Base-by-base conservation (phyloP, 2,113 vertebrate species). In the Oncorhynchus tshawytscha region DNA sequence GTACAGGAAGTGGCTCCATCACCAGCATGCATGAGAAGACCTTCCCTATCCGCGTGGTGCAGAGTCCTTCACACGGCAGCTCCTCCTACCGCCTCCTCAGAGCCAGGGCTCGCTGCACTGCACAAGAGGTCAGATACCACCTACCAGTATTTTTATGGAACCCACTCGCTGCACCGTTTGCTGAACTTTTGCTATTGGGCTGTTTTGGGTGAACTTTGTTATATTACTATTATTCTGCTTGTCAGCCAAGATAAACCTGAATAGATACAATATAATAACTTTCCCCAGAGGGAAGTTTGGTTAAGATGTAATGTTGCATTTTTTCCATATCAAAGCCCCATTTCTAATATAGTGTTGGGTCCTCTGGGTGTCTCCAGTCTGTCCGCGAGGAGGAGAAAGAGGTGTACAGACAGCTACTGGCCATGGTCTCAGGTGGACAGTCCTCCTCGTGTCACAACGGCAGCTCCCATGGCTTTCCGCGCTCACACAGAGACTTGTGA, bases 301-400 rank as follows among this genome's bases (percentile, higher is more conserved):
- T 45, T 45, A 9, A 9, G 8, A 8, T 0, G 8, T 45, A 11
- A 45, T 45, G 39, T 8, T 8, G 39, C 48, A 9, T 51, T 9
- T 67, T 18, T 3, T 18, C 15, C 5, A 51, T 24, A 48, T 27
- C 9, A 45, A 48, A 22, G 68, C 68, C 45, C 3, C 2, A 34
- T 24, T 7, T 3, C 66, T 22, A 4, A 74, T 29, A 1, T 65
- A 5, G 54, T 76, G 12, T 13, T 64, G 75, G 13, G 15, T 54
- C 5, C 51, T 54, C 51, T 48, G 60, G 0, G 22, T 74, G 2
- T 15, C 78, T 9, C 0, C 73, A 98, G 97, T 97, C 95, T 0
- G 94, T 98, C 78, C 81, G 93, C 72, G 94, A 95, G 80, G 96
- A 96, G 71, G 97, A 98, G 86, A 95, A 94, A 74, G 96, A 98